phyloP scores from a whole-genome alignment of 30 jellyfish, hydroid and myxozoan species.

The Hydractinia echinata region DNA sequence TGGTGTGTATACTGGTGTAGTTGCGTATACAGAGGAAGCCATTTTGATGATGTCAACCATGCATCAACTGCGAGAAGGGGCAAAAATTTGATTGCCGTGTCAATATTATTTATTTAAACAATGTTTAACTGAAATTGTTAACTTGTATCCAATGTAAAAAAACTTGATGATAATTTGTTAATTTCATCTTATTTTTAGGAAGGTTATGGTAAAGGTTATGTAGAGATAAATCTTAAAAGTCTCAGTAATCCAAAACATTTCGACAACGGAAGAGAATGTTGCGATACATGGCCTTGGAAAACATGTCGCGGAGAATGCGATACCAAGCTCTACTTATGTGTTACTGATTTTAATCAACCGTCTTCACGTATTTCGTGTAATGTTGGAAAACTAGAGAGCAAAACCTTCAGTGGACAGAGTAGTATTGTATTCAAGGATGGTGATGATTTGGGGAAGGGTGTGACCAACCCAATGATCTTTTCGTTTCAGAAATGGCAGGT shows the following conservation, averaged over 20 bases:
- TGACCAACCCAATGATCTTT: background rate
- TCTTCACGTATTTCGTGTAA: conserved; percentile 5
- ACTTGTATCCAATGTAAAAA: no score
- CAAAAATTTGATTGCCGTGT: no score
- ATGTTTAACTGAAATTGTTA: no score
- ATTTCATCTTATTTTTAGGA: background rate
- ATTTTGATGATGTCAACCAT: no score
- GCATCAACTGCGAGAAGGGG: no score
- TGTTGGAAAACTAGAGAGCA: background rate
- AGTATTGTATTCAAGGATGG: background rate
- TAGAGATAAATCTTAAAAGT: background rate
- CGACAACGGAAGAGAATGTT: conserved; percentile 1
- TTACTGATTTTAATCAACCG: background rate
- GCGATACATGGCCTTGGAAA: conserved; percentile 10
- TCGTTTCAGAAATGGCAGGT: conserved; percentile 1
- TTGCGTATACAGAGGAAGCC: no score
- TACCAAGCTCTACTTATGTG: background rate
- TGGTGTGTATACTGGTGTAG: no score
- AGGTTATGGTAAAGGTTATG: background rate
- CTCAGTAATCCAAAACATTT: background rate
- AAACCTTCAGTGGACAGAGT: background rate
- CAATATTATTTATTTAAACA: no score
- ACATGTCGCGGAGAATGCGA: background rate
- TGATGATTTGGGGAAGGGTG: background rate
- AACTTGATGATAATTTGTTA: no score